Evolutionary conservation across 2,888 invertebrate species (phyloP), one percentile per base, ranked within the genome.

Genomic region (Pharmacophagus antenor): DNA sequence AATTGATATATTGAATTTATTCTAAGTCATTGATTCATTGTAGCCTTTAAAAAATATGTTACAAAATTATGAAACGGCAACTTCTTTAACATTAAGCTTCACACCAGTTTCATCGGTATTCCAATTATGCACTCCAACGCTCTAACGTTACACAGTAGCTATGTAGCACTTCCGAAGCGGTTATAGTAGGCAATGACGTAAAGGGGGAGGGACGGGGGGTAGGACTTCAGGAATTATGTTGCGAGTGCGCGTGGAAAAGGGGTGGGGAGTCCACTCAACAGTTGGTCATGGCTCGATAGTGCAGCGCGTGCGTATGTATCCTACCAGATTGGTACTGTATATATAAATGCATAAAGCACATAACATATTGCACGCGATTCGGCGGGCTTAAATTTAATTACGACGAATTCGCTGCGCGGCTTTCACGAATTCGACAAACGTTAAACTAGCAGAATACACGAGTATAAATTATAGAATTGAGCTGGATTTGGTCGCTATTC

Each of bases 241-340:
- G 63, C 31, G 66, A 63, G 67, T 50, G 66, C 61, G 63, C 60
- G 66, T 58, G 62, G 65, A 17, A 15, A 41, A 64, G 61, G 57
- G 56, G 61, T 58, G 63, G 66, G 63, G 65, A 49, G 66, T 59
- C 77, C 77, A 82, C 82, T 87, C 87, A 88, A 89, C 89, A 88
- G 88, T 87, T 88, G 87, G 88, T 84, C 80, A 64, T 75, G 58
- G 82, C 80, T 85, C 85, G 80, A 86, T 85, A 84, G 76, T 69
- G 74, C 71, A 77, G 85, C 84, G 85, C 85, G 83, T 88, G 86
- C 86, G 85, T 84, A 84, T 70, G 67, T 22, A 59, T 70, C 55
- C 74, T 80, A 78, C 77, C 85, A 84, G 81, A 80, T 79, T 77
- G 74, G 66, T 70, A 68, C 66, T 71, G 53, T 69, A 59, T 73